Evolutionary conservation across 2,797 vertebrate genomes (phyloP).

Genomic region (Decapterus maruadsi): DNA sequence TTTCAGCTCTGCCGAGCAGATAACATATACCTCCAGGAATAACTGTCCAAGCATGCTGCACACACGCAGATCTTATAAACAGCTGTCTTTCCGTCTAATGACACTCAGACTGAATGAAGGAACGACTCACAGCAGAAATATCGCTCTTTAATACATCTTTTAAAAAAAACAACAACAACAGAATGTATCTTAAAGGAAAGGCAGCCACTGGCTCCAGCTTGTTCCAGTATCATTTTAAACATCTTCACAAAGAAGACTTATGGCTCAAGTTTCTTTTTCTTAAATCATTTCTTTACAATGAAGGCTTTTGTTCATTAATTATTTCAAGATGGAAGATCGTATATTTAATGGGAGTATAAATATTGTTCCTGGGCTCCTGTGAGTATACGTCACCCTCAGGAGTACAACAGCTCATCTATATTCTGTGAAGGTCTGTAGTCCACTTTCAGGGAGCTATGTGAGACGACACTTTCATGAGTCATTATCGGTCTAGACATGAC

Average conservation of each 20-base stretch:
- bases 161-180: constrained; percentile 36
- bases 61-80: constrained; percentile 7
- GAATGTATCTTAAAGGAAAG: constrained; percentile 62
- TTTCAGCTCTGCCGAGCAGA: constrained; percentile 47
- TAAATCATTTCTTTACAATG: constrained; percentile 39
- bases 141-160: constrained; percentile 71
- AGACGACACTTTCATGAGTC: constrained; percentile 48
- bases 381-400: constrained; percentile 15
- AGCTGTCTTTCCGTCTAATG: constrained; percentile 9
- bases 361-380: constrained; percentile 30
- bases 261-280: constrained; percentile 54
- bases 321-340: constrained; percentile 9
- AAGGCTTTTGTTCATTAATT: constrained; percentile 52
- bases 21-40: constrained; percentile 22
- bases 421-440: constrained; percentile 17
- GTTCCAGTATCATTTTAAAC: constrained; percentile 61
- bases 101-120: constrained; percentile 37
- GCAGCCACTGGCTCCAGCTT: constrained; percentile 63
- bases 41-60: neutral
- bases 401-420: constrained; percentile 27
- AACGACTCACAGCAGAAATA: constrained; percentile 41
- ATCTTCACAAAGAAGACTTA: constrained; percentile 56
- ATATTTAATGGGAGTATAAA: constrained; percentile 40
- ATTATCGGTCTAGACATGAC: constrained; percentile 39
- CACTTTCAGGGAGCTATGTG: neutral